These are phyloP conservation scores for Lepidurus couesii DNA, from an alignment of 1,140 invertebrate genomes.

Conservation along the genomic window DNA sequence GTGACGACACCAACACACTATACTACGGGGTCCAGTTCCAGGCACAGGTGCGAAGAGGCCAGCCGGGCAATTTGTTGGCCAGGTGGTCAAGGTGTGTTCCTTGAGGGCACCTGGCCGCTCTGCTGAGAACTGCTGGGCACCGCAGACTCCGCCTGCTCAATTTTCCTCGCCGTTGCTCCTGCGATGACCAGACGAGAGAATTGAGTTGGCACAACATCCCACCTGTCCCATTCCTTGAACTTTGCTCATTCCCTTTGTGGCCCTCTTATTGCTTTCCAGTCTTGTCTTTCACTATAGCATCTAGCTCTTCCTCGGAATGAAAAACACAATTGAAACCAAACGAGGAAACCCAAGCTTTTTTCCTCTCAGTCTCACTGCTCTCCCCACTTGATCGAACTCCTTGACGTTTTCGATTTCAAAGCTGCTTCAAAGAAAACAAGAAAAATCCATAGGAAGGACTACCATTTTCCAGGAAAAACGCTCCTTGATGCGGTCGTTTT, in stretches of 20 bases:
- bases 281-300: not conserved
- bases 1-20: not conserved
- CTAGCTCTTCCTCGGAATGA: not conserved
- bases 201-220: conserved; percentile 21
- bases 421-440: too few species aligned
- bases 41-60: conserved; percentile 7
- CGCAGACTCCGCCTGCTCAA: conserved; percentile 20
- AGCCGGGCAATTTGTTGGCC: conserved; percentile 20
- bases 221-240: conserved; percentile 18
- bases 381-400: too few species aligned
- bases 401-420: too few species aligned
- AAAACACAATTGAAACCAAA: not conserved
- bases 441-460: too few species aligned
- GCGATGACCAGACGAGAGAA: conserved; percentile 14
- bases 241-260: conserved; percentile 9
- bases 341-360: too few species aligned
- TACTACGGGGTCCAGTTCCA: conserved; percentile 7
- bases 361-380: too few species aligned
- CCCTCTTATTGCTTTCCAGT: not conserved
- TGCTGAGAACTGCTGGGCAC: conserved; percentile 11
- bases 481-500: too few species aligned
- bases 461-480: too few species aligned
- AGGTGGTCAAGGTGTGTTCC: conserved; percentile 20
- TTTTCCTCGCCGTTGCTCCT: conserved; percentile 17
- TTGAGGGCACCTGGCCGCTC: conserved; percentile 20